Conservation (phyloP, 2,113 vertebrate genomes). For the Uropsilus gracilis region DNA sequence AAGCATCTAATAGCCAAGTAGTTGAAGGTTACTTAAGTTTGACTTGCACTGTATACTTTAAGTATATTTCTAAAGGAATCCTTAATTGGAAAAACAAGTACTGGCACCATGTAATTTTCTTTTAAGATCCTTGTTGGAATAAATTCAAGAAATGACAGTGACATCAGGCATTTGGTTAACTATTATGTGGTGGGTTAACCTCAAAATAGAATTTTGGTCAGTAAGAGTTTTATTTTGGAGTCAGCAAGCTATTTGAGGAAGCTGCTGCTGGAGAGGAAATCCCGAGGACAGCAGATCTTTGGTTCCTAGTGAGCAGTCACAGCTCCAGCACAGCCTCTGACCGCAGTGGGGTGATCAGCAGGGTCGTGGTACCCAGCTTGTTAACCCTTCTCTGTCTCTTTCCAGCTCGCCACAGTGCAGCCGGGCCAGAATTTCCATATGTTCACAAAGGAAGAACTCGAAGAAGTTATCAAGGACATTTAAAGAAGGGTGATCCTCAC, state of each 20-base stretch:
- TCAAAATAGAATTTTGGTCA: slow-evolving; percentile 79
- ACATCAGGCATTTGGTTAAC: slow-evolving; percentile 45
- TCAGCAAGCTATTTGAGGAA: slow-evolving; percentile 83
- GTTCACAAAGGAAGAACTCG: slow-evolving; percentile 98
- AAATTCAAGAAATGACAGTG: slow-evolving; percentile 31
- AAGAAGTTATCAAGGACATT: slow-evolving; percentile 99
- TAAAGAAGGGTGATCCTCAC: slow-evolving; percentile 80
- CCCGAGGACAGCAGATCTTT: slow-evolving; percentile 79
- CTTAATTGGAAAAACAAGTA: slow-evolving; percentile 35
- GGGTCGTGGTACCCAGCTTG: neutral
- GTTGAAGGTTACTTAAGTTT: neutral
- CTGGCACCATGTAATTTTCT: slow-evolving; percentile 7
- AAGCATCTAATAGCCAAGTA: neutral
- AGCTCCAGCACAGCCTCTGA: neutral
- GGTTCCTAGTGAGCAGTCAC: slow-evolving; percentile 82
- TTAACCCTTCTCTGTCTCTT: slow-evolving; percentile 78
- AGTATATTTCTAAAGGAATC: neutral
- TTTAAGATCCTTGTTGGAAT: slow-evolving; percentile 37
- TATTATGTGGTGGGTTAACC: slow-evolving; percentile 37
- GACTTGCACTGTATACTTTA: neutral
- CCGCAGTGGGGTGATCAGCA: neutral
- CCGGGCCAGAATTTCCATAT: slow-evolving; percentile 98
- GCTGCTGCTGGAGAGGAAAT: slow-evolving; percentile 69
- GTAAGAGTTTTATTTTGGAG: slow-evolving; percentile 82
- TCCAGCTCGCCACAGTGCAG: slow-evolving; percentile 95